A percentile compares a stretch with the other conserved stretches of the same genome.
Evolutionary conservation across 2,113 vertebrate species (phyloP).

Genomic region (Lophochroa leadbeateri): DNA sequence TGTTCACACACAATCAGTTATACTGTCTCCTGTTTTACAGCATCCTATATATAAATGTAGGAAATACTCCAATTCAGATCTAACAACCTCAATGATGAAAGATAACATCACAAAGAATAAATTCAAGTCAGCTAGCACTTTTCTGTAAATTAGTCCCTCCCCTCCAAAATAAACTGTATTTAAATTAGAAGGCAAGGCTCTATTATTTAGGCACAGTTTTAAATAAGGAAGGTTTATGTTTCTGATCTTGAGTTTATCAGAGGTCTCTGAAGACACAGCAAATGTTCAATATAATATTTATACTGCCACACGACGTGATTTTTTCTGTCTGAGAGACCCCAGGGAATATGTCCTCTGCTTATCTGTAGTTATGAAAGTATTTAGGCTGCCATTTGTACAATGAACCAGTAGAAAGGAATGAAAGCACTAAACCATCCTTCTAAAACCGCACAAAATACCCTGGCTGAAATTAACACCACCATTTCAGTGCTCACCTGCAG

Average conservation of each 20-base stretch:
- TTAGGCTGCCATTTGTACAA: background rate
- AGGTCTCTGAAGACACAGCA: background rate
- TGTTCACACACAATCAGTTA: background rate
- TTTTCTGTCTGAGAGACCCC: background rate
- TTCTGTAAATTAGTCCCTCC: background rate
- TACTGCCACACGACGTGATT: background rate
- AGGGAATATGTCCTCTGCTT: background rate
- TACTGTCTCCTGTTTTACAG: background rate
- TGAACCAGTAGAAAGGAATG: background rate
- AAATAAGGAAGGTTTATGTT: background rate
- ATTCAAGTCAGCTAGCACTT: background rate
- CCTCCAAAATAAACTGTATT: background rate
- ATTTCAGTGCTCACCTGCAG: background rate
- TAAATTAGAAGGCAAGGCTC: background rate
- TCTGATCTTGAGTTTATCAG: background rate
- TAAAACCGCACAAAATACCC: background rate
- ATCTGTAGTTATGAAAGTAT: background rate
- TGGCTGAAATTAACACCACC: background rate
- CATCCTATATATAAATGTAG: background rate
- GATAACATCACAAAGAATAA: background rate
- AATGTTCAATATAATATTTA: background rate
- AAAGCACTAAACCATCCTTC: background rate
- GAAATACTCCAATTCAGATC: background rate
- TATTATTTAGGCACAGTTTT: background rate
- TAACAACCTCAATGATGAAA: background rate